These are phyloP conservation scores for Siphlonurus alternatus DNA, from an alignment of 2,888 invertebrate genomes.

Conservation along the genomic window DNA sequence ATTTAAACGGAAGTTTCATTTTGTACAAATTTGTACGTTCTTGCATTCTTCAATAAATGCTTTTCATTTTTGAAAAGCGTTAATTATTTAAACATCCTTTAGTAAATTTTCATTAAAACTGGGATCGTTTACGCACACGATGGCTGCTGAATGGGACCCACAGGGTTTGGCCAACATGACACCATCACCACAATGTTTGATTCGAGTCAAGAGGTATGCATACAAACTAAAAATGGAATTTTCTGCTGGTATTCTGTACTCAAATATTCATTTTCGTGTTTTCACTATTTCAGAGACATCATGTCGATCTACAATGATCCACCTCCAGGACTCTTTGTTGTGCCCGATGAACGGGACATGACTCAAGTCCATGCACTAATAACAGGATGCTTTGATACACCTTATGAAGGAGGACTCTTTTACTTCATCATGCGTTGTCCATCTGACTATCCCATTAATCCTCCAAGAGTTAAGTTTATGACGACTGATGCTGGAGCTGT, in stretches of 20 bases:
- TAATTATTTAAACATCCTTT: too few species aligned
- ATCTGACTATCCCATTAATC: constrained; percentile 35
- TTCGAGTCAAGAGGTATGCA: not conserved
- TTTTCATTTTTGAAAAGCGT: too few species aligned
- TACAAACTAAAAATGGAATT: too few species aligned
- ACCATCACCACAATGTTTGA: not conserved
- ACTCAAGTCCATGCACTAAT: constrained; percentile 37
- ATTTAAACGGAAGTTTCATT: too few species aligned
- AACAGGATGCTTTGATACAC: constrained; percentile 40
- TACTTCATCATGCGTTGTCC: constrained; percentile 35
- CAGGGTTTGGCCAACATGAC: not conserved
- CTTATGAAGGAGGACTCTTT: constrained; percentile 38
- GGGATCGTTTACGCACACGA: too few species aligned
- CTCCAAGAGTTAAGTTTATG: constrained; percentile 38
- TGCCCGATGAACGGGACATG: constrained; percentile 34
- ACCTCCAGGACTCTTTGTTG: constrained; percentile 35
- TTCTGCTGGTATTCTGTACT: not conserved
- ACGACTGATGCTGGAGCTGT: constrained; percentile 39
- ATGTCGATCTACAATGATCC: constrained; percentile 36
- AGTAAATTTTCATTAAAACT: too few species aligned
- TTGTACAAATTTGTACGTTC: too few species aligned
- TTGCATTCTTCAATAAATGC: too few species aligned
- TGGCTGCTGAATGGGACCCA: too few species aligned
- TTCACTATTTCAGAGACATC: constrained; percentile 29
- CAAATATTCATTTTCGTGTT: not conserved